A percentile compares a stretch with the other conserved stretches of the same genome.
These are phyloP conservation scores for Clarias laeviceps DNA, from an alignment of 2,797 vertebrate genomes.

Conservation along the genomic window DNA sequence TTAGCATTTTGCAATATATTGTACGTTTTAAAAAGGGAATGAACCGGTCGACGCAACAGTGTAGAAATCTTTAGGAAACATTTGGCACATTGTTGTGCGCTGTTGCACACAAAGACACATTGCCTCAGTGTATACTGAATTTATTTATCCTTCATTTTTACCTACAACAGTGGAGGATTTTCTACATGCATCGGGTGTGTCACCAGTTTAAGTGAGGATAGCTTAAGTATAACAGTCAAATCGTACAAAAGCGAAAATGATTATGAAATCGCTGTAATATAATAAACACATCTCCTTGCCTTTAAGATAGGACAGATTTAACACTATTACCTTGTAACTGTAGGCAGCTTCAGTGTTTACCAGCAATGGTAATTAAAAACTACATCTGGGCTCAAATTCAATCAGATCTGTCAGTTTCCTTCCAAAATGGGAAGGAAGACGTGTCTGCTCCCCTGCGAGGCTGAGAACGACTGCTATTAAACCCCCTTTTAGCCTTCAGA, in stretches of 20 bases:
- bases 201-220: constrained; percentile 41
- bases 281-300: constrained; percentile 51
- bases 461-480: constrained; percentile 64
- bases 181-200: constrained; percentile 49
- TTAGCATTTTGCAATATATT: constrained; percentile 11
- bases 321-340: constrained; percentile 64
- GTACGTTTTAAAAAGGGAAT: neutral
- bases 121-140: constrained; percentile 22
- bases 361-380: constrained; percentile 69
- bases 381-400: constrained; percentile 69
- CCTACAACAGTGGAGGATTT: constrained; percentile 25
- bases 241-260: constrained; percentile 36
- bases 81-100: constrained; percentile 1
- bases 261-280: constrained; percentile 58
- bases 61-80: constrained; percentile 37
- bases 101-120: constrained; percentile 9
- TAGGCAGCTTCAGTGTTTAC: constrained; percentile 70
- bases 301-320: constrained; percentile 57
- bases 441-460: constrained; percentile 53
- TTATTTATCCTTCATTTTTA: constrained; percentile 27
- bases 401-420: constrained; percentile 66
- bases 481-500: constrained; percentile 80
- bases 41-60: constrained; percentile 10
- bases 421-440: constrained; percentile 57
- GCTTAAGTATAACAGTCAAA: constrained; percentile 37